A percentile compares a stretch with the other conserved stretches of the same genome.
These are phyloP conservation scores for Acleris cristana DNA, from an alignment of 2,888 invertebrate genomes.

Conservation along the genomic window DNA sequence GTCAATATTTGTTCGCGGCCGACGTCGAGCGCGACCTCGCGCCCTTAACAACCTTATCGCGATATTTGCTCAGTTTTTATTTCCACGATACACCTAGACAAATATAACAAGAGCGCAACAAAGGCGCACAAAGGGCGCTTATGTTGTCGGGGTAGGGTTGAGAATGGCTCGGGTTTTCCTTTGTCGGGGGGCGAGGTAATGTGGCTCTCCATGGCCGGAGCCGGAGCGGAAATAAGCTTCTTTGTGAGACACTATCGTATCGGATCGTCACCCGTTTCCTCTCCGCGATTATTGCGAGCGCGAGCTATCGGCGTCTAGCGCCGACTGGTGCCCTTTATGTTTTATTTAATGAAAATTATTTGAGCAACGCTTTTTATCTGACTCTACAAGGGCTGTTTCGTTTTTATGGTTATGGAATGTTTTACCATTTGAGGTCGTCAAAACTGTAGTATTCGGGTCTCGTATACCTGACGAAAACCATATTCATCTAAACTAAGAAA, in stretches of 20 bases:
- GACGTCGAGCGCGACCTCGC: conserved; percentile 76
- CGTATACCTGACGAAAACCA: too few relatives aligned
- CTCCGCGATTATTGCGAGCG: conserved; percentile 78
- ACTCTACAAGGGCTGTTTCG: conserved; percentile 14
- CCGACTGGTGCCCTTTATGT: conserved; percentile 37
- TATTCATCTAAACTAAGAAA: too few relatives aligned
- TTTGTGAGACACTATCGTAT: conserved; percentile 79
- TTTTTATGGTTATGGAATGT: too few relatives aligned
- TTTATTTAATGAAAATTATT: conserved; percentile 26
- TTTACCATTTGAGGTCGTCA: too few relatives aligned
- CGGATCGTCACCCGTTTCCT: conserved; percentile 80
- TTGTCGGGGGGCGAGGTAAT: conserved; percentile 53
- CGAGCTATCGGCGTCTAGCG: conserved; percentile 62
- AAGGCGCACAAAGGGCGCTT: conserved; percentile 25
- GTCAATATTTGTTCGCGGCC: conserved; percentile 56
- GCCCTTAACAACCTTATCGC: conserved; percentile 80
- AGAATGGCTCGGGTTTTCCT: conserved; percentile 40
- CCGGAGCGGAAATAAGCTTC: conserved; percentile 80
- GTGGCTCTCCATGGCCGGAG: conserved; percentile 64
- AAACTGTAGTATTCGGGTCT: too few relatives aligned
- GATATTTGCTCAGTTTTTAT: conserved; percentile 82
- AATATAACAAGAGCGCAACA: conserved; percentile 44
- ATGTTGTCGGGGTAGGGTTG: conserved; percentile 42
- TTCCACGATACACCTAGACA: conserved; percentile 73
- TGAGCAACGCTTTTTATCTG: conserved; percentile 19